Evolutionary conservation across 2,113 vertebrate genomes (phyloP).

Genomic region (Nannospalax galili): DNA sequence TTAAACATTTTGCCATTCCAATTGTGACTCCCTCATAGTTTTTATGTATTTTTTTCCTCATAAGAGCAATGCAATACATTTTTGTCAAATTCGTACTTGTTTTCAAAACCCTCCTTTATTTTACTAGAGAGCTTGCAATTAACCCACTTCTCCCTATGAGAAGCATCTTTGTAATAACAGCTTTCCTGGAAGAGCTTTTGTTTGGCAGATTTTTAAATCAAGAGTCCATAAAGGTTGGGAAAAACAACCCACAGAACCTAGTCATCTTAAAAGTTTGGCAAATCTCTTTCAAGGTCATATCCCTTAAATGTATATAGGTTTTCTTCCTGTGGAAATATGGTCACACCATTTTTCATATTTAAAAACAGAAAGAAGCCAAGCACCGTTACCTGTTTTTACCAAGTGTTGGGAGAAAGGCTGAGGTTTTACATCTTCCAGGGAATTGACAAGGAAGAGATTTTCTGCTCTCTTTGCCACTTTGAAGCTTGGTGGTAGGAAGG

Average conservation of each 20-base stretch:
- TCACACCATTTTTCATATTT: slow-evolving; percentile 62
- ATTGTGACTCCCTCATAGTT: slow-evolving; percentile 80
- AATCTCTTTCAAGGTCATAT: slow-evolving; percentile 88
- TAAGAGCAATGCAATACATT: slow-evolving; percentile 83
- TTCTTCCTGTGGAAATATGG: slow-evolving; percentile 75
- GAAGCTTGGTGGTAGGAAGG: slow-evolving; percentile 83
- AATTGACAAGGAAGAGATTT: slow-evolving; percentile 75
- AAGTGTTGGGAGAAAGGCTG: slow-evolving; percentile 60
- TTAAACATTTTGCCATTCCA: slow-evolving; percentile 85
- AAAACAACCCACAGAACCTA: slow-evolving; percentile 75
- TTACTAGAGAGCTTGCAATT: slow-evolving; percentile 88
- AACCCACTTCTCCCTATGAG: slow-evolving; percentile 86
- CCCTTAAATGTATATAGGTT: slow-evolving; percentile 80
- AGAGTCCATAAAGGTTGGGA: slow-evolving; percentile 85
- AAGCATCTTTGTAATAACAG: slow-evolving; percentile 88
- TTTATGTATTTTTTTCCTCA: neutral
- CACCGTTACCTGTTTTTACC: slow-evolving; percentile 62
- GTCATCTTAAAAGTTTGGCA: slow-evolving; percentile 85
- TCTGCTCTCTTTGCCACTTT: slow-evolving; percentile 76
- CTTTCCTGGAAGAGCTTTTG: slow-evolving; percentile 88
- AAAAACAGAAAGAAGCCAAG: slow-evolving; percentile 31
- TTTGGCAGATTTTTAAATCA: slow-evolving; percentile 88
- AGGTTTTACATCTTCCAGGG: slow-evolving; percentile 47
- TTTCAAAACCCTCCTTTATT: slow-evolving; percentile 88
- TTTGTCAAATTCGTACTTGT: slow-evolving; percentile 86